Conservation (phyloP, 2,113 vertebrate genomes). For the Vulpes lagopus region DNA sequence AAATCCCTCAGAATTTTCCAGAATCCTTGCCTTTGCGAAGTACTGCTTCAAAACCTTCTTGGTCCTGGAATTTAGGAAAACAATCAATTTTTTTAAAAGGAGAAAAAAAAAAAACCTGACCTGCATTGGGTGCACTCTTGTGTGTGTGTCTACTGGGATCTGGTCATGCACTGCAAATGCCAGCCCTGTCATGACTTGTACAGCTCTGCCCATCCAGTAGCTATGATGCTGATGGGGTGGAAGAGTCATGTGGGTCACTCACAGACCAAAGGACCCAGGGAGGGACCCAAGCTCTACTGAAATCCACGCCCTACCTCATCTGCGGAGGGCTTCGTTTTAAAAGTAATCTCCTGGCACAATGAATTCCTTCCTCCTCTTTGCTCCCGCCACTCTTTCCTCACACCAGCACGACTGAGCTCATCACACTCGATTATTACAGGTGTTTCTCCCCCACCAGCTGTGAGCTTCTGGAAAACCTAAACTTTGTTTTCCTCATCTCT, state of each 20-base stretch:
- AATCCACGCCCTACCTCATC: not conserved
- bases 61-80: not conserved
- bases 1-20: slow-evolving; percentile 13
- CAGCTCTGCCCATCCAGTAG: not conserved
- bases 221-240: not conserved
- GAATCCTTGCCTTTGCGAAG: not conserved
- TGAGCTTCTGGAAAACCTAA: not conserved
- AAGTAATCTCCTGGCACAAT: not conserved
- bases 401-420: not conserved
- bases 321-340: rapidly evolving
- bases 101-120: not conserved
- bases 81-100: not conserved
- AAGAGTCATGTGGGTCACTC: not conserved
- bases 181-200: not conserved
- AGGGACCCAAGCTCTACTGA: not conserved
- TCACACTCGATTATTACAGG: not conserved
- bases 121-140: not conserved
- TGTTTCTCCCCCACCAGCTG: not conserved
- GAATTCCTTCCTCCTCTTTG: not conserved
- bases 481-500: slow-evolving; percentile 1
- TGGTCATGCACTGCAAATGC: not conserved
- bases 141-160: not conserved
- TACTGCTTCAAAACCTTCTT: not conserved
- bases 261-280: not conserved
- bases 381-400: not conserved